Conservation (phyloP, 2,888 invertebrate genomes). For the Sisyra terminalis region DNA sequence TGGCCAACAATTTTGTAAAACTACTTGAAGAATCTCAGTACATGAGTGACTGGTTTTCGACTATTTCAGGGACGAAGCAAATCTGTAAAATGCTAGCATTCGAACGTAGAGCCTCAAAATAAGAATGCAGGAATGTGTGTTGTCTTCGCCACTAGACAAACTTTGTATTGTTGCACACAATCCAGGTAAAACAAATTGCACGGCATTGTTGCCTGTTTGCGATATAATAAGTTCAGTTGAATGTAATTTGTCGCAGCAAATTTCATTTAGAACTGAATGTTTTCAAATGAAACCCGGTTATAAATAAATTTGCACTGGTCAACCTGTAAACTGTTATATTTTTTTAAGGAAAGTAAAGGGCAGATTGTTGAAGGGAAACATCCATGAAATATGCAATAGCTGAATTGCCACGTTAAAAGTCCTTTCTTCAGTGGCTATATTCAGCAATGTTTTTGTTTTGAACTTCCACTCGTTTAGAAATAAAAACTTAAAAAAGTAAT, state of each 20-base stretch:
- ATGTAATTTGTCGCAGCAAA: too few relatives aligned
- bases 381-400: neutral
- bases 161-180: neutral
- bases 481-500: neutral
- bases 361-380: too few relatives aligned
- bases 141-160: slow-evolving; percentile 9
- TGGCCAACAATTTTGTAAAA: neutral
- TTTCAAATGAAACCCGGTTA: neutral
- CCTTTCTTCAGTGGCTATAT: slow-evolving; percentile 1
- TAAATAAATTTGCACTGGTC: slow-evolving; percentile 6
- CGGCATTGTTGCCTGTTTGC: too few relatives aligned
- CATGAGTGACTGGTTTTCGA: slow-evolving; percentile 1
- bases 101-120: neutral
- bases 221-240: too few relatives aligned
- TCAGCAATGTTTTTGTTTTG: slow-evolving; percentile 1
- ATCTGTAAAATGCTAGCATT: neutral
- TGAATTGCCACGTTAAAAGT: neutral
- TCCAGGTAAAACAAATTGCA: neutral
- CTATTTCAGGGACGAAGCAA: slow-evolving; percentile 8
- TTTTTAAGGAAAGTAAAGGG: neutral
- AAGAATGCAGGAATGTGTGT: neutral
- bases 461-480: neutral
- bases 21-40: slow-evolving; percentile 3
- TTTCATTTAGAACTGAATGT: too few relatives aligned
- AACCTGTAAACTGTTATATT: slow-evolving; percentile 10